Evolutionary conservation across 2,888 invertebrate genomes (phyloP), one percentile per base, ranked within the genome.

Genomic region (Matsumyia berberina): DNA sequence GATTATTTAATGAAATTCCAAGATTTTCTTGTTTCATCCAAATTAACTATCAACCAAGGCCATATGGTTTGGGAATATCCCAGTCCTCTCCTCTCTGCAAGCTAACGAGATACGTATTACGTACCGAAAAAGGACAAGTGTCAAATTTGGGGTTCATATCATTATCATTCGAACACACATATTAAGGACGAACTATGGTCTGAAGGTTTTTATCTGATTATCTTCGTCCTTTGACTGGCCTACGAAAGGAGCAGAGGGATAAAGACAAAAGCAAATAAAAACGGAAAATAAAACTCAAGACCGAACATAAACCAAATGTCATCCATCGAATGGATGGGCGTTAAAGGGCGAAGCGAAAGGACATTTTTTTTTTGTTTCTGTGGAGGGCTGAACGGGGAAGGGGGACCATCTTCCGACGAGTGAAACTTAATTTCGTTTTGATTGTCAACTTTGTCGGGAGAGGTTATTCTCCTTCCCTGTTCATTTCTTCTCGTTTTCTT

Each of bases 361-460:
- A 15, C 1, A 29, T 11, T 44, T 73, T n/a, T 31, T 15, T 33
- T 9, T 53, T 33, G 12, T 12, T 8, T 53, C n/a, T 33, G 49
- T 49, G 9, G 19, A 35, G n/a, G 29, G 62, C 24, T 1, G 24
- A 24, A 9, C 12, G 62, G 35, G 49, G 6, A n/a, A n/a, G n/a
- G n/a, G n/a, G n/a, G n/a, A n/a, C n/a, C n/a, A n/a, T 31, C n/a
- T 64, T 12, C 49, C 64, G 64, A 82, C 62, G 82, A 79, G 74
- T 85, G 79, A 77, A 81, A 86, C 77, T 86, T 86, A 86, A 86
- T 86, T 86, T 86, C 77, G 73, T 77, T 86, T 82, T 86, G 86
- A 86, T 82, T 86, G 86, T 86, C 86, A 81, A 77, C 86, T 86
- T 86, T 86, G 82, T 77, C 72, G 69, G 66, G 57, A 51, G 53